Evolutionary conservation across 30 jellyfish, hydroid and myxozoan genomes (phyloP).

Genomic region (Turritopsis rubra): DNA sequence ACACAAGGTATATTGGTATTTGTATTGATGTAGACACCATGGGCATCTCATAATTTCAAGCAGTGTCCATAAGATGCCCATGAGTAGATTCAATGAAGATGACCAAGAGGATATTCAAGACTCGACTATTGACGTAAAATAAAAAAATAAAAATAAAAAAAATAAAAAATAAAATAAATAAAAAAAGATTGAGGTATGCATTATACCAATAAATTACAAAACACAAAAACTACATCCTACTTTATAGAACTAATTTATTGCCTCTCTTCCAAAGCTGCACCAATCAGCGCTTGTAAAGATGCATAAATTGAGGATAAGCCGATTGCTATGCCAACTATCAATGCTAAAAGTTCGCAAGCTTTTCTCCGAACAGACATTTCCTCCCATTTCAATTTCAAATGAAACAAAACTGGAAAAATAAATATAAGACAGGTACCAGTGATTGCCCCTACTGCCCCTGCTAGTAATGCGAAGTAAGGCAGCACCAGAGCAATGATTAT

Average conservation of each 20-base stretch:
- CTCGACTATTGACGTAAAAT: too few relatives aligned
- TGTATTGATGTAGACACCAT: too few relatives aligned
- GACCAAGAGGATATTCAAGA: too few relatives aligned
- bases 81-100: too few relatives aligned
- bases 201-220: too few relatives aligned
- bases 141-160: too few relatives aligned
- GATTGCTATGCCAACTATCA: not conserved
- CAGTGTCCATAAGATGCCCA: too few relatives aligned
- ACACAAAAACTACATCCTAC: not conserved
- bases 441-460: not conserved
- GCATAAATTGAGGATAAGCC: slow-evolving; percentile 4
- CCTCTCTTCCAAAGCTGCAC: not conserved
- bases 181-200: not conserved
- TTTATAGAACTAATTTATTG: too few relatives aligned
- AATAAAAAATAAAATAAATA: too few relatives aligned
- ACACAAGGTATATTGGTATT: too few relatives aligned
- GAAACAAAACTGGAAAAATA: not conserved
- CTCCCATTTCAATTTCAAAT: not conserved
- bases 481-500: not conserved
- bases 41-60: too few relatives aligned
- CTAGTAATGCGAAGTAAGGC: not conserved
- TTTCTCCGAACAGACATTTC: not conserved
- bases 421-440: not conserved
- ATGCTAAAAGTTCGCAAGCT: not conserved
- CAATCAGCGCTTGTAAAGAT: not conserved